Percentiles rank a stretch among this genome's conserved stretches.
phyloP scores from a whole-genome alignment of 1,140 invertebrate genomes.

The Diorhabda carinulata region DNA sequence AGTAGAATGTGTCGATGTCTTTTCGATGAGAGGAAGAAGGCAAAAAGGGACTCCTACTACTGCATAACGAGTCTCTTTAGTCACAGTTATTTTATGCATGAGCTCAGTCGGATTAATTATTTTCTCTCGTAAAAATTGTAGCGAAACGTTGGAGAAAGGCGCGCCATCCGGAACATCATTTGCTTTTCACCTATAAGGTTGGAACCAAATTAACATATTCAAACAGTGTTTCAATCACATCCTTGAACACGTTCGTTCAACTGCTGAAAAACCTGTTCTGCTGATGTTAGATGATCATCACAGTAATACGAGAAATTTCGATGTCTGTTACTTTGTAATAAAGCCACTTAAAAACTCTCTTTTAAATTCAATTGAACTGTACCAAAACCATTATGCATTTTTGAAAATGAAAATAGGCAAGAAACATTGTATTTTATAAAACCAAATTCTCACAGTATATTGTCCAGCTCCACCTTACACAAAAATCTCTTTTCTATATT shows the following conservation, averaged over 20 bases:
- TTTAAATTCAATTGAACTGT: too few species aligned
- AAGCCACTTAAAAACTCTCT: too few species aligned
- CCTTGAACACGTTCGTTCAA: constrained; percentile 25
- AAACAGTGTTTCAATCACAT: constrained; percentile 38
- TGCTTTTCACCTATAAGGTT: constrained; percentile 23
- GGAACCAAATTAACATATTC: constrained; percentile 31
- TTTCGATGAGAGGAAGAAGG: too few species aligned
- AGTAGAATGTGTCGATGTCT: too few species aligned
- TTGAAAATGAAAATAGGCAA: too few species aligned
- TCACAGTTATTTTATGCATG: background rate
- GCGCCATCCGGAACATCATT: background rate
- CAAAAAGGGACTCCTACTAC: too few species aligned
- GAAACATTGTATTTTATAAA: too few species aligned
- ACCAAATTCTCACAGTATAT: too few species aligned
- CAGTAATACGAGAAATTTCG: constrained; percentile 35
- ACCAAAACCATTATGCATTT: too few species aligned
- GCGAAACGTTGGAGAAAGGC: background rate
- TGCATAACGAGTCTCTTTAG: too few species aligned
- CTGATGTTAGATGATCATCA: constrained; percentile 38
- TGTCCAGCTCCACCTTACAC: too few species aligned
- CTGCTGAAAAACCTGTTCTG: constrained; percentile 28
- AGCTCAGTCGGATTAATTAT: background rate
- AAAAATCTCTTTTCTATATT: too few species aligned
- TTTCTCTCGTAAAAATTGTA: background rate
- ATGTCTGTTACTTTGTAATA: constrained; percentile 7